Base-by-base conservation (phyloP, 1,140 invertebrate species). In the Papilio glaucus region DNA sequence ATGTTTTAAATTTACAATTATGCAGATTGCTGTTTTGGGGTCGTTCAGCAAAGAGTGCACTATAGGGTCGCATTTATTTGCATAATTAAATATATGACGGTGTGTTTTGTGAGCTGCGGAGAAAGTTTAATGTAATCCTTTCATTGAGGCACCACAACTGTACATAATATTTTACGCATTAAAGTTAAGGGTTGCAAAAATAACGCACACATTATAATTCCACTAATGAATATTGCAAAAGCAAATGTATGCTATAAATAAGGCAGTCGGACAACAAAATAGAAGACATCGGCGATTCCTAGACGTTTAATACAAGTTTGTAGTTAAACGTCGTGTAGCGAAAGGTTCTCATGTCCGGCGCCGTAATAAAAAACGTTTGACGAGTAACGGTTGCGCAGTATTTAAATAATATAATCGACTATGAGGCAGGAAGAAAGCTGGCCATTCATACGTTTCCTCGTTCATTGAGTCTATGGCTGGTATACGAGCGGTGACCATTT, bases 341-440 rank as follows among this genome's bases (percentile, higher is more conserved):
- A 73, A 80, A 87, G 75, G 84, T 91, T 91, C 89, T 90, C 88
- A 90, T 90, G 89, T 85, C 84, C 80, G 72, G 74, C 76, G 71
- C 82, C 57, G 74, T 79, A 78, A 83, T 85, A 85, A 86, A 85
- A 84, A 86, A 84, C 45, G 61, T 82, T 88, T 90, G 87, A 89
- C 87, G 83, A 74, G 79, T 92, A 90, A 92, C 90, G 88, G 87
- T 83, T 82, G 79, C 67, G 77, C 15, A 18, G 7, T 18, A 87
- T 90, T 91, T 89, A 88, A 90, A 90, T 91, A 90, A 90, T 89
- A 85, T 89, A 89, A 87, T 88, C 75, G 79, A 84, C 83, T 86
- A 84, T 80, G 81, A 82, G 83, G 76, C 71, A 78, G 78, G 80
- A 85, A 88, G 89, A 88, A 89, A 88, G 86, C 79, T 77, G 84